Conservation (phyloP, 2,797 vertebrate genomes). For the Oreochromis grahami region DNA sequence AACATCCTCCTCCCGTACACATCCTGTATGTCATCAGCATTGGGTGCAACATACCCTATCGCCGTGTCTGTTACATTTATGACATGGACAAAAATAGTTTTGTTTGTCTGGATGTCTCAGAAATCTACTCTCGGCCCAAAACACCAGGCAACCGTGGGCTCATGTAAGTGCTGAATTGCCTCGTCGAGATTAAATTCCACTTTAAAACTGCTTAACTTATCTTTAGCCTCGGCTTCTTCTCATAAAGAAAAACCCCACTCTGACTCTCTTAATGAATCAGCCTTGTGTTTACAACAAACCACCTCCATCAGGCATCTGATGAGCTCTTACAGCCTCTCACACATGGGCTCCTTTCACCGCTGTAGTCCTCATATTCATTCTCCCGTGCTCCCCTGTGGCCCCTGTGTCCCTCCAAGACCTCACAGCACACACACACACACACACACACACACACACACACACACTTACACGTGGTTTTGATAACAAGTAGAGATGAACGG, state of each 20-base stretch:
- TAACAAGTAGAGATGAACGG: slow-evolving; percentile 63
- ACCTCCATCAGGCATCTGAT: slow-evolving; percentile 3
- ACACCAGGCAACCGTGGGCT: neutral
- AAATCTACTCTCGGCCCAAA: neutral
- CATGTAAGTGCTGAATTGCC: neutral
- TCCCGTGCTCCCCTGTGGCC: slow-evolving; percentile 66
- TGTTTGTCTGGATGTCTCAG: slow-evolving; percentile 3
- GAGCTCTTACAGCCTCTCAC: neutral
- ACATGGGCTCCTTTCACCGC: neutral
- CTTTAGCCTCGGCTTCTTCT: neutral
- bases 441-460: neutral
- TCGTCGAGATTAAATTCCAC: neutral
- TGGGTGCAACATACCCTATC: neutral
- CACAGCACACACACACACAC: slow-evolving; percentile 6
- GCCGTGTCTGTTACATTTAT: slow-evolving; percentile 5
- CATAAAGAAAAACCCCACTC: neutral
- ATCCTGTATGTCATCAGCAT: slow-evolving; percentile 28
- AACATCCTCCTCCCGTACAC: slow-evolving; percentile 31
- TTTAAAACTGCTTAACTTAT: neutral
- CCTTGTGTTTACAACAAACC: neutral
- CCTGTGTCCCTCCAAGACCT: slow-evolving; percentile 70
- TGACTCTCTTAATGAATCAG: neutral
- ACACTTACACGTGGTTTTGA: slow-evolving; percentile 81
- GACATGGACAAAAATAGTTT: slow-evolving; percentile 3
- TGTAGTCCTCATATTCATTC: neutral